Evolutionary conservation across 2,888 invertebrate genomes (phyloP).

Genomic region (Fissipunctia ypsillon): DNA sequence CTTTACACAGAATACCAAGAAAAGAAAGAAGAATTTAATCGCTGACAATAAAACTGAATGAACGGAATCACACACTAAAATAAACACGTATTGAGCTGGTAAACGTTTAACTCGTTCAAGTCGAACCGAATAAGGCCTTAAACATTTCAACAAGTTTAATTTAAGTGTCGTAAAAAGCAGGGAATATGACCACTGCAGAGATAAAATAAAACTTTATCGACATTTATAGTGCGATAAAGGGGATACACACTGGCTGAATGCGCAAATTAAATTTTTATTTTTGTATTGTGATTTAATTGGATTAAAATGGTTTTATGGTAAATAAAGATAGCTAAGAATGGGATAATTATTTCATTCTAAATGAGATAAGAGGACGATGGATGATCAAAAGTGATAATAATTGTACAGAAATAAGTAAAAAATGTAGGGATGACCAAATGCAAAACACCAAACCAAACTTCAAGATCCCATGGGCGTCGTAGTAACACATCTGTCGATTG

Average conservation of each 20-base stretch:
- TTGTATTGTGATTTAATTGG: slow-evolving; percentile 9
- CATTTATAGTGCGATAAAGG: slow-evolving; percentile 51
- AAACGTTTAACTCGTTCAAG: slow-evolving; percentile 40
- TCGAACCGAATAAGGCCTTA: slow-evolving; percentile 49
- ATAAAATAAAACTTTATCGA: slow-evolving; percentile 72
- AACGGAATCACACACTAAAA: slow-evolving; percentile 43
- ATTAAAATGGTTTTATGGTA: slow-evolving; percentile 4
- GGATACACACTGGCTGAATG: slow-evolving; percentile 28
- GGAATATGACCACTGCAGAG: slow-evolving; percentile 62
- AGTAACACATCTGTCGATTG: neutral
- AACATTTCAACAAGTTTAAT: slow-evolving; percentile 67
- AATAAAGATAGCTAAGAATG: neutral
- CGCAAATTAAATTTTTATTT: slow-evolving; percentile 16
- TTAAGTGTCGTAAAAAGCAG: slow-evolving; percentile 66
- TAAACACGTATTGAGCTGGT: slow-evolving; percentile 45
- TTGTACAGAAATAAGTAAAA: neutral
- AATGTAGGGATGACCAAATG: neutral
- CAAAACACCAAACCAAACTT: neutral
- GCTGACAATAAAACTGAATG: slow-evolving; percentile 43
- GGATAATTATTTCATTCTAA: neutral
- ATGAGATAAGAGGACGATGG: neutral
- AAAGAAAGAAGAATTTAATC: slow-evolving; percentile 27
- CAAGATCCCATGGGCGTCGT: neutral
- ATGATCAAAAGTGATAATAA: neutral
- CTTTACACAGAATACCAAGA: slow-evolving; percentile 15